Percentiles rank a stretch among this genome's conserved stretches.
These are phyloP conservation scores for Mythimna ferrago DNA, from an alignment of 2,888 invertebrate genomes.

Conservation along the genomic window DNA sequence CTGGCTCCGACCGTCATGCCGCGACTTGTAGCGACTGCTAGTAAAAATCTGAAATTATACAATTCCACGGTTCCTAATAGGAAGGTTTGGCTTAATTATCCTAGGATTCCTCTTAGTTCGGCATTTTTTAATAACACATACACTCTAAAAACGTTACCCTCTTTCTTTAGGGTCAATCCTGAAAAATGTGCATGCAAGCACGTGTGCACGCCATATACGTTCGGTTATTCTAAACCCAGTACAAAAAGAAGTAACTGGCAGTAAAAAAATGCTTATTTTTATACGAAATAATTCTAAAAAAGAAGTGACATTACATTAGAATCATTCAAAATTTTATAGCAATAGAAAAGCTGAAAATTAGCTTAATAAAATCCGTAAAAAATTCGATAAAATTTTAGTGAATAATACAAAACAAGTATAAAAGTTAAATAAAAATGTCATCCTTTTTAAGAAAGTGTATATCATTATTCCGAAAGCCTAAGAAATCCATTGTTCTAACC, in stretches of 20 bases:
- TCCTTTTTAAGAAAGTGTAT: conserved; percentile 28
- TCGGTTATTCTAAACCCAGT: neutral
- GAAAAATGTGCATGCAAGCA: neutral
- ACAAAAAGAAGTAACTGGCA: conserved; percentile 32
- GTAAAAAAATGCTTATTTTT: neutral
- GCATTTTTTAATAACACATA: too few species aligned
- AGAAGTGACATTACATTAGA: conserved; percentile 27
- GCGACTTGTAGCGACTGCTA: too few species aligned
- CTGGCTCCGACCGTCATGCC: too few species aligned
- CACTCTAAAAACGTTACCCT: neutral
- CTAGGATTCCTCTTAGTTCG: too few species aligned
- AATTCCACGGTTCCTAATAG: too few species aligned
- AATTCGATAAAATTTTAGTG: neutral
- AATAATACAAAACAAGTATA: neutral
- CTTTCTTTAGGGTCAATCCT: neutral
- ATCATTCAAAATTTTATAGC: conserved; percentile 25
- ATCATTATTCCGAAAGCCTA: neutral
- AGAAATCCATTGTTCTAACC: neutral
- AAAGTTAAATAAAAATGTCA: conserved; percentile 35
- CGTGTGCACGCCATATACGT: neutral
- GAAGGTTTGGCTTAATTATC: too few species aligned
- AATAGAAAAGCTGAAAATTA: neutral
- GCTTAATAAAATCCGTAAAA: neutral
- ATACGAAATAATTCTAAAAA: neutral
- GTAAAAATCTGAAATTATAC: too few species aligned